These are phyloP conservation scores for Cliona cf. orientalis DNA, from an alignment of 37 sponge, comb jelly and placozoan species.

Conservation along the genomic window DNA sequence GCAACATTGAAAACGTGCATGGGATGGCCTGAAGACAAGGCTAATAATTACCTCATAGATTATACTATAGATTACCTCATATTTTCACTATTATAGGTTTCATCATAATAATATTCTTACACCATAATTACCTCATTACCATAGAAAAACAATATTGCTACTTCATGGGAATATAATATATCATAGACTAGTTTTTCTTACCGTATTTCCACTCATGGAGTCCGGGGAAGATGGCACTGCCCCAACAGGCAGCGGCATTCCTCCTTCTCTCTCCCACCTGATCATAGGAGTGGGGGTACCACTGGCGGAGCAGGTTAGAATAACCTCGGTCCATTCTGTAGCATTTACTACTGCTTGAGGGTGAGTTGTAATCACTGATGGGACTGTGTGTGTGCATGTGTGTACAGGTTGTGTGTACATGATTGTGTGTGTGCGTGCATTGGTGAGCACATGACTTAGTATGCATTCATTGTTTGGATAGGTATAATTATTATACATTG, in stretches of 20 bases:
- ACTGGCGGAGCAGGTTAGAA: not conserved
- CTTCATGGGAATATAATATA: too few species aligned
- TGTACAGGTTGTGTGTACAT: slow-evolving; percentile 14
- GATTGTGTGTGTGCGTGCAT: slow-evolving; percentile 8
- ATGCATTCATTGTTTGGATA: not conserved
- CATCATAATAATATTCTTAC: too few species aligned
- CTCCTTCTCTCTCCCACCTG: slow-evolving; percentile 22
- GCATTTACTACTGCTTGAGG: not conserved
- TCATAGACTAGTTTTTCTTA: too few species aligned
- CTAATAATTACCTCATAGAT: too few species aligned
- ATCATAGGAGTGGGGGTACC: slow-evolving; percentile 25
- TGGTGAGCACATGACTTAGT: not conserved
- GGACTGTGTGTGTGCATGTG: not conserved
- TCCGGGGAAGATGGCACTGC: not conserved
- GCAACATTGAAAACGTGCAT: too few species aligned
- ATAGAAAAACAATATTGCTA: not conserved
- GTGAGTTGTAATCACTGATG: not conserved
- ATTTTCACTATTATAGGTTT: too few species aligned
- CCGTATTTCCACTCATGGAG: too few species aligned
- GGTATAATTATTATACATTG: too few species aligned
- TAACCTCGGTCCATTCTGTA: not conserved
- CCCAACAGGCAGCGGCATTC: not conserved
- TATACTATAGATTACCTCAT: too few species aligned
- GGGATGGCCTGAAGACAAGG: too few species aligned
- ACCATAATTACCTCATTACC: too few species aligned